Base-by-base conservation (phyloP, 2,113 vertebrate species). In the Octodon degus region DNA sequence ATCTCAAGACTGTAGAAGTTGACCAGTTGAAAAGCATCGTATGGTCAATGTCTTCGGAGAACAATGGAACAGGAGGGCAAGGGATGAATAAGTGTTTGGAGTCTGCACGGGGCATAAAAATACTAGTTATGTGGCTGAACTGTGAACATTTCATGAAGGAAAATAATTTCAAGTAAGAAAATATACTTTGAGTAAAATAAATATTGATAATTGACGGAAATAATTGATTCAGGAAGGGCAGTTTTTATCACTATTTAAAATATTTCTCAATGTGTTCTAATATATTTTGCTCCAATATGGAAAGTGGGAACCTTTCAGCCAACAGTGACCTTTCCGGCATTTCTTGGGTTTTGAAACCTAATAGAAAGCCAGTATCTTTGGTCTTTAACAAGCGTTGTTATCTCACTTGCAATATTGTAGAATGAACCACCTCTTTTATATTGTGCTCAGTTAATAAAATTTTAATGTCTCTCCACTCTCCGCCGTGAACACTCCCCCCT, bases 21-120 rank as follows among this genome's bases (percentile, higher is more conserved):
- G 98, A 98, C 98, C 98, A 99, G 99, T 99, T 99, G 99, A 99
- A 99, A 98, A 99, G 98, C 98, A 97, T 99, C 98, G 98, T 99
- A 98, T 99, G 98, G 99, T 99, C 98, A 98, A 93, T 76, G 98
- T 99, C 99, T 99, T 98, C 97, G 85, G 97, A 98, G 98, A 98
- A 98, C 96, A 98, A 97, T 98, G 89, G 97, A 58, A 98, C 97
- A 97, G 95, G 97, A 97, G 85, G 72, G 82, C 32, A 92, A 30
- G 20, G 95, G 90, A 82, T 96, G 80, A 90, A 40, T 34, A 96
- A 2, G 0, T 7, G 11, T 90, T 93, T 92, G 82, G 97, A 98
- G 93, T 17, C 77, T 53, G 88, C 77, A 53, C 3, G 70, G 62
- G 97, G 93, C 82, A 86, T 25, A 80, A 80, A 98, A 97, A 91